Base-by-base conservation (phyloP, 2,113 vertebrate genomes). In the Scophthalmus maximus region DNA sequence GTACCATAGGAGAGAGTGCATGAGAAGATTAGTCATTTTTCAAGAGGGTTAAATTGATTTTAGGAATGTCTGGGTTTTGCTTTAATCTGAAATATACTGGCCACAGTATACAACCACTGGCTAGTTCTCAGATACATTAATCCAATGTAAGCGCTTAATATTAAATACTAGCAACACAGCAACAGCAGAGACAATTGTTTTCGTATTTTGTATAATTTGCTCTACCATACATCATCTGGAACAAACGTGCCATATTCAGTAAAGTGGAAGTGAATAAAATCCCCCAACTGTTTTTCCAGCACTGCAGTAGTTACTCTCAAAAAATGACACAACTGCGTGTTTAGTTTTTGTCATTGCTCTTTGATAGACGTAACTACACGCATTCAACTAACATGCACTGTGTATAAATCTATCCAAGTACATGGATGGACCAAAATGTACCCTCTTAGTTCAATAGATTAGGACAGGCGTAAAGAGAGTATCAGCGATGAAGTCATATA, bases 41-140 rank as follows among this genome's bases (percentile, higher is more conserved):
- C 87, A 88, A 86, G 68, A 85, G 83, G 82, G 81, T 79, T 85
- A 80, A 85, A 90, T 91, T 86, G 90, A 92, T 91, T 90, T 84
- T 79, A 76, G 44, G 36, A 83, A 83, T 20, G 83, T 81, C 79
- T 78, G 74, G 65, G 46, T 71, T 82, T 84, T 63, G 75, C 81
- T 74, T 82, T 83, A 86, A 86, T 89, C 81, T 73, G 68, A 76
- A 79, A 84, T 78, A 68, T 67, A 76, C 68, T 61, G 50, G 52
- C 61, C 51, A 59, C 49, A 68, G 61, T 62, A 66, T 68, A 62
- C 47, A 84, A 64, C 69, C 61, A 52, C 18, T 46, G 73, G 75
- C 66, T 49, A 62, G 47, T 66, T 75, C 30, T 49, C 46, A 63
- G 49, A 83, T 27, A 29, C 72, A 71, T 72, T 75, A 69, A 84